Percentiles rank a stretch among this genome's conserved stretches.
These are phyloP conservation scores for Sitta europaea DNA, from an alignment of 2,113 vertebrate genomes.

Conservation along the genomic window DNA sequence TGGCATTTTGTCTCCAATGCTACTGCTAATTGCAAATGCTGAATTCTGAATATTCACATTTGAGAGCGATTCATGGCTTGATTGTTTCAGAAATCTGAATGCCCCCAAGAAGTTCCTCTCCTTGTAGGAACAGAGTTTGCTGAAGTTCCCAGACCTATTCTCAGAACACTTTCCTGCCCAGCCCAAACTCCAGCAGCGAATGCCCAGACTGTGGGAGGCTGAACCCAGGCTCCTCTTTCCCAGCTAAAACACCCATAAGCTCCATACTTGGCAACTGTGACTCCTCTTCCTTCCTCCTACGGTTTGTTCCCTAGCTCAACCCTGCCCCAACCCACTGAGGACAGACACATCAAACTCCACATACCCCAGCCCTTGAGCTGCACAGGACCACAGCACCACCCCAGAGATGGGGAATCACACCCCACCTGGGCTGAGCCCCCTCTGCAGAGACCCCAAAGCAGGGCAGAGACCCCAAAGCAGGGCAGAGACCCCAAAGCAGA, in stretches of 20 bases:
- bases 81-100: neutral
- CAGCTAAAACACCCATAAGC: neutral
- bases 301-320: neutral
- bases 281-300: neutral
- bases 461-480: neutral
- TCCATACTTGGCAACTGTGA: neutral
- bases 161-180: neutral
- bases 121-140: accelerated
- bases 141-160: neutral
- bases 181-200: neutral
- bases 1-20: neutral
- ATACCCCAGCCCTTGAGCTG: neutral
- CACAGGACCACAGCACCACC: accelerated
- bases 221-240: neutral
- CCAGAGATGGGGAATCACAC: accelerated
- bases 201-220: neutral
- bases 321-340: neutral
- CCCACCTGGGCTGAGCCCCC: neutral
- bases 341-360: neutral
- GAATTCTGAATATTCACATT: neutral
- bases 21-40: neutral
- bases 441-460: accelerated
- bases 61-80: neutral
- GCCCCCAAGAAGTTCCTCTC: neutral
- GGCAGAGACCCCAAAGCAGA: neutral